phyloP scores from a whole-genome alignment of 2,113 vertebrate species.

The Poeciliopsis retropinna region DNA sequence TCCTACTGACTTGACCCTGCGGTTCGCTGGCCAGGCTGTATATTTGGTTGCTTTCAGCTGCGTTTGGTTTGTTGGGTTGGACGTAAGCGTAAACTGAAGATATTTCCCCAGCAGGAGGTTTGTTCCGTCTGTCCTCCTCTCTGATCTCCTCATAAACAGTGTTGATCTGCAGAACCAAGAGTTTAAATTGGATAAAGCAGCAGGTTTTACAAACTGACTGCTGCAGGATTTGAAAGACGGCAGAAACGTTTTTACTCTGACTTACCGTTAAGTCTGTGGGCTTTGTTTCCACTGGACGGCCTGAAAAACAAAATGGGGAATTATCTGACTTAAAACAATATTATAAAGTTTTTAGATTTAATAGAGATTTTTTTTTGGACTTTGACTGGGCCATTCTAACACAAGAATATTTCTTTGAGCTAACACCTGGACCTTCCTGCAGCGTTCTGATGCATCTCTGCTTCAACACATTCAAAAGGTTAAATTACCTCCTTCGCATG shows the following conservation, averaged over 20 bases:
- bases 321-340: background rate
- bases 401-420: no score
- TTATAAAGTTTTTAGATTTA: no score
- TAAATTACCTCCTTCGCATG: no score
- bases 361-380: background rate
- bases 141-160: background rate
- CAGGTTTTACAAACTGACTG: background rate
- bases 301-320: background rate
- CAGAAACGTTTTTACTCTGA: background rate
- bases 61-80: background rate
- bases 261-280: background rate
- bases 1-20: background rate
- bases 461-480: no score
- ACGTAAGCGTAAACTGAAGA: background rate
- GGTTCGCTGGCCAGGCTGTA: background rate
- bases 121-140: background rate
- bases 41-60: background rate
- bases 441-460: no score
- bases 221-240: background rate
- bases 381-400: background rate
- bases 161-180: constrained; percentile 9
- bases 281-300: background rate
- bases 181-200: background rate
- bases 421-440: no score
- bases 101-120: background rate